Conservation (phyloP, 2,113 vertebrate species). For the Ctenodactylus gundi region DNA sequence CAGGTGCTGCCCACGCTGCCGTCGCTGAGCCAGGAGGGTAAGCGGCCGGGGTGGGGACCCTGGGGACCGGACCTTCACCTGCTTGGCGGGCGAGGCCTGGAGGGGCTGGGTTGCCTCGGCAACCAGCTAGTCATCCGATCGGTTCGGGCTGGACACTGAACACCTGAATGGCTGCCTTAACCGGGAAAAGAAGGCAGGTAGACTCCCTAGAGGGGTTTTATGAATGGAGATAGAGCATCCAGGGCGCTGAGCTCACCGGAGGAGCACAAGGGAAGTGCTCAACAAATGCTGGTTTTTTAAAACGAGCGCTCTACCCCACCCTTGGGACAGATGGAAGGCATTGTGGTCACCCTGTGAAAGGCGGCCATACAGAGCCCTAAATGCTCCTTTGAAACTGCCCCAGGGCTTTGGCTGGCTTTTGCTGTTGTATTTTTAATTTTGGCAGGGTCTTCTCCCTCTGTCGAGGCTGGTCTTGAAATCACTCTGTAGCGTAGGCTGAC, state of each 20-base stretch:
- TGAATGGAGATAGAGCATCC: neutral
- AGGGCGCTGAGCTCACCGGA: neutral
- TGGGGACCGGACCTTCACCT: neutral
- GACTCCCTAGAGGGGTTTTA: neutral
- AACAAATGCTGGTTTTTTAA: neutral
- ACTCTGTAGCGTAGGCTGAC: too few relatives aligned
- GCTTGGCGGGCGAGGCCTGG: too few relatives aligned
- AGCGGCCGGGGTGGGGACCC: neutral
- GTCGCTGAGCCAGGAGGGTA: conserved; percentile 80
- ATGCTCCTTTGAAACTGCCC: too few relatives aligned
- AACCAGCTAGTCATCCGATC: neutral
- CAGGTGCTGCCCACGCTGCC: conserved; percentile 73
- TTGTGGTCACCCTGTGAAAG: neutral
- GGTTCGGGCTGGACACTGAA: neutral
- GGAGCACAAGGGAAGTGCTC: neutral
- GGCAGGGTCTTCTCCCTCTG: too few relatives aligned
- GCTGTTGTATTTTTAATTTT: too few relatives aligned
- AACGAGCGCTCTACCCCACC: neutral
- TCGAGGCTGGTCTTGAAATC: too few relatives aligned
- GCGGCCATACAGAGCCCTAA: neutral
- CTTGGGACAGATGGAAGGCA: neutral
- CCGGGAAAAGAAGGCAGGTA: neutral
- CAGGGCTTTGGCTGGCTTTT: too few relatives aligned
- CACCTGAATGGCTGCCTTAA: neutral
- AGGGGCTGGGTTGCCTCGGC: neutral